Base-by-base conservation (phyloP, 35 echinoderm and acorn worm species). In the Eucidaris tribuloides region DNA sequence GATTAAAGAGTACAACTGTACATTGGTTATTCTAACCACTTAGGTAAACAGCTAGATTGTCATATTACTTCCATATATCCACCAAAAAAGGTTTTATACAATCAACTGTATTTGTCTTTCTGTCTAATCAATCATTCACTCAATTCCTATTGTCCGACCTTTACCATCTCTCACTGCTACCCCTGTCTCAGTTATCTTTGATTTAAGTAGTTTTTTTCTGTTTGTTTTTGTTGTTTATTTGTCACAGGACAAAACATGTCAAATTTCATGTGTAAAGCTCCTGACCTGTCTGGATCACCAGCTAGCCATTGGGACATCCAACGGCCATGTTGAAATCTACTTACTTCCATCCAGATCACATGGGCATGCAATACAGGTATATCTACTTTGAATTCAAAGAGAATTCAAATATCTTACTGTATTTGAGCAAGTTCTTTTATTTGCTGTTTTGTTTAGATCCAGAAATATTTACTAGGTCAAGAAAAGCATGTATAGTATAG, bases 241-340 rank as follows among this genome's bases (percentile, higher is more conserved):
- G 19, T 82, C 18, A 31, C n/a, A 96, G 93, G 84, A 88, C 65
- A 88, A 88, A 63, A 86, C 50, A 58, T 89, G 86, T 37, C 77
- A 68, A 23, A 83, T 97, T 9, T 77, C 90, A 48, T 85, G 90
- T 61, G 83, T 97, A 33, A 89, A 92, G 83, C 46, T 97, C 17
- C 63, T 88, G 81, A 85, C 86, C 20, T 85, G 81, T 35, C 45
- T 92, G 45, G 94, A 97, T 52, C 81, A 97, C 63, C 90, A 92
- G 43, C 45, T 97, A n/a, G 94, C 90, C 18, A 87, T 87, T 7
- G 94, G 94, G 0, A 93, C 90, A 24, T 89, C 91, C 28, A 86
- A 78, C 20, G 90, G 94, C 37, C 63, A 85, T 60, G 81, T 97
- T 41, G 86, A 92, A 42, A 43, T 97, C 3, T 92, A 84, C 35